These are phyloP conservation scores for Mythimna albipuncta DNA, from an alignment of 2,888 invertebrate genomes.

Conservation along the genomic window DNA sequence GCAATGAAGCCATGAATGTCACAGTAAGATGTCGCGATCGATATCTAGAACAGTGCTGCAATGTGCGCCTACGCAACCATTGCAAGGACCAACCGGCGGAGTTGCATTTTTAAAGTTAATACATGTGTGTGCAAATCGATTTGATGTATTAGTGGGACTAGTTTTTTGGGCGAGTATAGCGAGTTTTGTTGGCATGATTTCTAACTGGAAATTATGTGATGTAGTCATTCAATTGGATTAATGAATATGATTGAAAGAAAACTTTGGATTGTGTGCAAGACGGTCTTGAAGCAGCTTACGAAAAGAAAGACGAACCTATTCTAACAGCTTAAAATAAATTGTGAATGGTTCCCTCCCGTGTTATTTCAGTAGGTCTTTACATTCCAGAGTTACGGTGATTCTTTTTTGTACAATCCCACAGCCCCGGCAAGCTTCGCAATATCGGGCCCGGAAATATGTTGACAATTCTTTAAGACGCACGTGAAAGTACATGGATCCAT, in stretches of 20 bases:
- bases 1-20: slow-evolving; percentile 61
- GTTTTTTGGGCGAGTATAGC: slow-evolving; percentile 21
- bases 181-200: neutral
- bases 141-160: slow-evolving; percentile 30
- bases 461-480: no score
- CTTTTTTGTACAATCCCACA: no score
- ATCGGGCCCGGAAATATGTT: neutral
- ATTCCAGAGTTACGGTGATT: no score
- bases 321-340: no score
- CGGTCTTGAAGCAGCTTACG: neutral
- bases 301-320: neutral
- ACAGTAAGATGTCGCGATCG: slow-evolving; percentile 66
- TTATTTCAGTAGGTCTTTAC: no score
- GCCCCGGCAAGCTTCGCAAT: no score
- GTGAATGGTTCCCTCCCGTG: no score
- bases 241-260: neutral
- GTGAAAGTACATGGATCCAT: no score
- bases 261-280: neutral
- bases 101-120: slow-evolving; percentile 56
- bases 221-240: no score
- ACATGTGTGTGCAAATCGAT: slow-evolving; percentile 46
- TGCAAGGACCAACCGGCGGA: slow-evolving; percentile 60
- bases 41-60: slow-evolving; percentile 69
- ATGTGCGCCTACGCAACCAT: slow-evolving; percentile 67
- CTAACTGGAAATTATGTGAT: neutral